These are phyloP conservation scores for Gandaritis pyraliata DNA, from an alignment of 2,888 invertebrate species.

Conservation along the genomic window DNA sequence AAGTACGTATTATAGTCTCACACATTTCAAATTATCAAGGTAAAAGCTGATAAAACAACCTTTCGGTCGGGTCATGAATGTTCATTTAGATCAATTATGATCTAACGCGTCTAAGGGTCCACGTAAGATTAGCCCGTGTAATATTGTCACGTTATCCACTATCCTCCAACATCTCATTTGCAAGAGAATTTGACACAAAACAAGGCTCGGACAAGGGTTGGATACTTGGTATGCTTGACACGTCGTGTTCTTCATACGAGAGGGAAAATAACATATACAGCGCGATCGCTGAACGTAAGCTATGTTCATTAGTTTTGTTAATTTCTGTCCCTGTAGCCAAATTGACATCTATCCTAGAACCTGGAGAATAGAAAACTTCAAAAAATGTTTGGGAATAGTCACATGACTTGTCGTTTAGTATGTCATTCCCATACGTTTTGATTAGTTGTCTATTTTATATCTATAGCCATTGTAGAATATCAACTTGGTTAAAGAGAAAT, in stretches of 20 bases:
- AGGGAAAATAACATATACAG: slow-evolving; percentile 4
- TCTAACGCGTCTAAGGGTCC: slow-evolving; percentile 5
- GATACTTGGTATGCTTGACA: slow-evolving; percentile 38
- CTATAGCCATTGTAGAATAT: too few species aligned
- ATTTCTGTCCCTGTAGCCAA: background rate
- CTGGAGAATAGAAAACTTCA: too few species aligned
- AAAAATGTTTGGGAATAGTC: too few species aligned
- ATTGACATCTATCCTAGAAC: too few species aligned
- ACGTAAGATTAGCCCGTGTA: slow-evolving; percentile 19
- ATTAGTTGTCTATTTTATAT: too few species aligned
- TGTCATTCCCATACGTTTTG: too few species aligned
- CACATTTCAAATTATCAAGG: too few species aligned
- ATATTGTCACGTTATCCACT: slow-evolving; percentile 24
- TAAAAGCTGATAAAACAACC: too few species aligned
- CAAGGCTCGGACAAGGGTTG: slow-evolving; percentile 30
- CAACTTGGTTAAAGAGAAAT: too few species aligned
- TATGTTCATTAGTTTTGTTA: background rate
- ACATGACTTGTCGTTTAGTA: too few species aligned
- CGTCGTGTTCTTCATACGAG: slow-evolving; percentile 15
- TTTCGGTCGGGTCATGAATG: too few species aligned
- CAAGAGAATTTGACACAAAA: slow-evolving; percentile 37
- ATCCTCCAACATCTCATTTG: slow-evolving; percentile 23
- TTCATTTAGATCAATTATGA: background rate
- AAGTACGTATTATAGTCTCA: too few species aligned
- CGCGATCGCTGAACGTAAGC: background rate